Conservation (phyloP, 2,888 invertebrate genomes). For the Sminthurinus aureus region DNA sequence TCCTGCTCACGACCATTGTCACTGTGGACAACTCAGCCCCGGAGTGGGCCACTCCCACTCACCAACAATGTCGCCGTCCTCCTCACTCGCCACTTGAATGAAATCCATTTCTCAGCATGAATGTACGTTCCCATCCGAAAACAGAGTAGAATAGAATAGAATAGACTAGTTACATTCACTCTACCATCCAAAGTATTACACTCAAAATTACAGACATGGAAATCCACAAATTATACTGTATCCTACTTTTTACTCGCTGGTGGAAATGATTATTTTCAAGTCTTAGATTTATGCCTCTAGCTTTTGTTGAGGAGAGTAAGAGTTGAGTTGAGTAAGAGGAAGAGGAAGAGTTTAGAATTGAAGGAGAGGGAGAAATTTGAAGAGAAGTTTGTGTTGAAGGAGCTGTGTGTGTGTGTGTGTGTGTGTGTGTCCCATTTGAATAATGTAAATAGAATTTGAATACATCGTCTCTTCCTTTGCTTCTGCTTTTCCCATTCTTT, state of each 20-base stretch:
- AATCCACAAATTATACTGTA: too few species aligned
- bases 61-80: neutral
- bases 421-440: neutral
- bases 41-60: neutral
- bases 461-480: too few species aligned
- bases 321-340: too few species aligned
- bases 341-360: too few species aligned
- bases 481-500: neutral
- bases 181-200: neutral
- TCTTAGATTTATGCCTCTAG: too few species aligned
- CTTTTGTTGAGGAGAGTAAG: too few species aligned
- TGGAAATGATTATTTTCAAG: too few species aligned
- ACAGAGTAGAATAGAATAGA: neutral
- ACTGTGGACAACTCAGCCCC: neutral
- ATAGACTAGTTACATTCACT: neutral
- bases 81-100: constrained; percentile 1
- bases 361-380: neutral
- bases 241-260: too few species aligned
- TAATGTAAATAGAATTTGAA: neutral
- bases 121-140: constrained; percentile 16
- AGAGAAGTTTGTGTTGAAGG: neutral
- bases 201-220: neutral
- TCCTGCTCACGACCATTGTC: neutral
- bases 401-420: neutral
- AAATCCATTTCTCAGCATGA: constrained; percentile 22